phyloP scores from a whole-genome alignment of 2,797 vertebrate genomes.

The Falco berigora region DNA sequence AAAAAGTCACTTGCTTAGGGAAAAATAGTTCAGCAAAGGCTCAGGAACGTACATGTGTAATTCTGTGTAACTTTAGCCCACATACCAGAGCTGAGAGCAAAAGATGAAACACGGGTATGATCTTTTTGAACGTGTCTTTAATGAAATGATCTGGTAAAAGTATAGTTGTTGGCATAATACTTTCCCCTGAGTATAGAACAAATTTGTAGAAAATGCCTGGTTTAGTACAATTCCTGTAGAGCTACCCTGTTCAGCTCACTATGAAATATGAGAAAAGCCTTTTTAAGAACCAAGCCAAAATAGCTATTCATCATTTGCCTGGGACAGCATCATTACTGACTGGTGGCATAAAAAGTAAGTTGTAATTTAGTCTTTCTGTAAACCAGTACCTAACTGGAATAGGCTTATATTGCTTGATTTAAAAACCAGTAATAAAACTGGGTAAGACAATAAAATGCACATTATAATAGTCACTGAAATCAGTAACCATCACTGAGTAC shows the following conservation, averaged over 20 bases:
- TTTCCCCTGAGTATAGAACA: background rate
- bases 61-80: slow-evolving; percentile 59
- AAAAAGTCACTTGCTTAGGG: slow-evolving; percentile 28
- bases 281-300: slow-evolving; percentile 3
- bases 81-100: background rate
- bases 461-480: background rate
- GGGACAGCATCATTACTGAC: background rate
- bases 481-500: background rate
- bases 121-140: background rate
- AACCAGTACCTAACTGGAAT: background rate
- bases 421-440: background rate
- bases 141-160: background rate
- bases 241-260: background rate
- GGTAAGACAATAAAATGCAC: background rate
- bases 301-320: background rate
- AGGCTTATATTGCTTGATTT: background rate
- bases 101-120: background rate
- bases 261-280: background rate
- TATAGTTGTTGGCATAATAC: background rate
- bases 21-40: slow-evolving; percentile 23
- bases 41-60: background rate
- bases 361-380: background rate
- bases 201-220: background rate
- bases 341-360: background rate
- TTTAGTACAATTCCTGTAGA: background rate